Conservation (phyloP, 2,888 invertebrate species). For the Leucania comma region DNA sequence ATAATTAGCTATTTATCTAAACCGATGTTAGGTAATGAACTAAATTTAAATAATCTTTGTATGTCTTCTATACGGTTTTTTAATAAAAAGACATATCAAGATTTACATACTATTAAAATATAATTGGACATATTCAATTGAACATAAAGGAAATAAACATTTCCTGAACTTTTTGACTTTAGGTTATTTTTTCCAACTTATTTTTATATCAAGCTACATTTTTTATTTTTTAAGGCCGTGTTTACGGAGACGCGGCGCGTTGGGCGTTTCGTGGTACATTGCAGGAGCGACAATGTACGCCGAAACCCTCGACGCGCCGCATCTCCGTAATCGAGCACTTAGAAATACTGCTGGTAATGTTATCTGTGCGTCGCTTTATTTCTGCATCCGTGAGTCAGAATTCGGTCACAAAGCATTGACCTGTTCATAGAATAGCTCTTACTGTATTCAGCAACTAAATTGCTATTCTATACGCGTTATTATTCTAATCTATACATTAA, state of each 20-base stretch:
- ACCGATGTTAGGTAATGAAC: no score
- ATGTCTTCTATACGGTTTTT: no score
- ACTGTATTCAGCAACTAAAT: slow-evolving; percentile 2
- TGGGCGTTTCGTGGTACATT: no score
- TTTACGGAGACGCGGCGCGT: no score
- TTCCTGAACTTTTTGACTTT: background rate
- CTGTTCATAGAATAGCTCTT: slow-evolving; percentile 10
- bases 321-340: no score
- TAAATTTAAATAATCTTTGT: no score
- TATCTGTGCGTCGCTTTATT: slow-evolving; percentile 11
- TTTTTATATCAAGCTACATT: slow-evolving; percentile 7
- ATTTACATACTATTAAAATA: background rate
- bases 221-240: no score
- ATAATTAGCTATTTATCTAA: no score
- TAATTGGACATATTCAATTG: background rate
- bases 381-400: slow-evolving; percentile 16
- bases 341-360: slow-evolving; percentile 1
- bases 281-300: no score
- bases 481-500: background rate
- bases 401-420: slow-evolving; percentile 25
- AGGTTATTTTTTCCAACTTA: background rate
- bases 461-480: no score
- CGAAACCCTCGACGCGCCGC: no score
- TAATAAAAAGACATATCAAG: no score
- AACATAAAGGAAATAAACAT: background rate